Conservation (phyloP, 2,888 invertebrate genomes). For the Conus canariensis region DNA sequence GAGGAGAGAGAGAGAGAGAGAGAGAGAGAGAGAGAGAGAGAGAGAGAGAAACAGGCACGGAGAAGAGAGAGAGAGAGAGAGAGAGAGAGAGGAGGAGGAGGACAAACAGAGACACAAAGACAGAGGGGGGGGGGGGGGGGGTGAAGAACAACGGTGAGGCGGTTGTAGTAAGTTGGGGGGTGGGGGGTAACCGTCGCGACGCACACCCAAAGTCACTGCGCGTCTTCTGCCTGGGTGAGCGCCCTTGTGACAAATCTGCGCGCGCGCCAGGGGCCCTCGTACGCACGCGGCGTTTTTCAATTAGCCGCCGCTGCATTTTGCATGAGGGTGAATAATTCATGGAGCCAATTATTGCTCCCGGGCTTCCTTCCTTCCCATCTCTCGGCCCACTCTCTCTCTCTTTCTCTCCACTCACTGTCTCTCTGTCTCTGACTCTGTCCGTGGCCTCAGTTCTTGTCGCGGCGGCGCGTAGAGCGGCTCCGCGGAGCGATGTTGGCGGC, state of each 20-base stretch:
- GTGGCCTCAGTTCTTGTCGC: not conserved
- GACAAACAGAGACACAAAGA: too few relatives aligned
- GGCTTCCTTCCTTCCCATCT: not conserved
- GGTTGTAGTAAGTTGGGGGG: too few relatives aligned
- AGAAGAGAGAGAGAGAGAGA: too few relatives aligned
- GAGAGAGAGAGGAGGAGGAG: too few relatives aligned
- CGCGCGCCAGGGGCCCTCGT: constrained; percentile 36
- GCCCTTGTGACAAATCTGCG: constrained; percentile 40
- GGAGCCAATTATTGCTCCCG: constrained; percentile 42
- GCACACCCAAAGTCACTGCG: not conserved
- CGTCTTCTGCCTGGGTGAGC: constrained; percentile 23
- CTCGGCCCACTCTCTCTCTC: not conserved
- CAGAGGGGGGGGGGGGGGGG: too few relatives aligned
- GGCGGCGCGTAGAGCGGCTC: too few relatives aligned
- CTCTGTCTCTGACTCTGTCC: not conserved
- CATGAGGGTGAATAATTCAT: constrained; percentile 51
- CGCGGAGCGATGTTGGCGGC: too few relatives aligned
- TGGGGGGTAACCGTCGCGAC: too few relatives aligned
- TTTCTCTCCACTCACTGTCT: not conserved
- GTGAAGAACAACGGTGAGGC: too few relatives aligned
- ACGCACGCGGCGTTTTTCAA: constrained; percentile 48
- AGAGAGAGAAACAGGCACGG: too few relatives aligned
- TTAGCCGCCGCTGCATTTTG: constrained; percentile 51
- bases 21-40: not conserved
- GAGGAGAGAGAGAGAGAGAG: too few relatives aligned